A percentile compares a stretch with the other conserved stretches of the same genome.
Evolutionary conservation across 2,888 invertebrate species (phyloP).

Genomic region (Apomyelois bistriatella): DNA sequence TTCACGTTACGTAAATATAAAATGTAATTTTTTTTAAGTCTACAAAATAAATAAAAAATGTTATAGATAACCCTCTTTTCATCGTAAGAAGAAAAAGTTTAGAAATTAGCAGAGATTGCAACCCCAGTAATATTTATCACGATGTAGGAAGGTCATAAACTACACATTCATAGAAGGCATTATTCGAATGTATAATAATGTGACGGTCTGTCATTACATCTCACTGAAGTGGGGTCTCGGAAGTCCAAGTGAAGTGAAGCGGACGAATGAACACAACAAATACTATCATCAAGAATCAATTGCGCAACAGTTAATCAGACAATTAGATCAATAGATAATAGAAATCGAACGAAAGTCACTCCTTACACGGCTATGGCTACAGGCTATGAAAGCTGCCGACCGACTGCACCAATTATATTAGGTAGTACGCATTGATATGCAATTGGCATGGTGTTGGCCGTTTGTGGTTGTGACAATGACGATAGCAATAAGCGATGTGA

Average conservation of each 20-base stretch:
- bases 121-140: too few relatives aligned
- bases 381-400: conserved; percentile 5
- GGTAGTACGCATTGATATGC: not conserved
- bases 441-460: not conserved
- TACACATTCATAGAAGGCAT: too few relatives aligned
- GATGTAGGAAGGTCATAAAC: too few relatives aligned
- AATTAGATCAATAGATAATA: conserved; percentile 13
- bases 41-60: too few relatives aligned
- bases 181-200: too few relatives aligned
- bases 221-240: too few relatives aligned
- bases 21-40: too few relatives aligned
- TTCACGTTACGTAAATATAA: too few relatives aligned
- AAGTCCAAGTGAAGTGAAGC: not conserved
- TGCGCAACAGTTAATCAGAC: conserved; percentile 7
- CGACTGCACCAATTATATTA: not conserved
- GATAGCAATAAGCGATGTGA: not conserved
- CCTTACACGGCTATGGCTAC: not conserved
- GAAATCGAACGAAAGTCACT: conserved; percentile 10
- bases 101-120: too few relatives aligned
- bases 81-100: too few relatives aligned
- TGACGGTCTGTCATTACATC: too few relatives aligned
- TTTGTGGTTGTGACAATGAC: not conserved
- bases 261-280: not conserved
- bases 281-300: not conserved
- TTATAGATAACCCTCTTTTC: too few relatives aligned